Conservation (phyloP, 2,888 invertebrate species). For the Stenotaenia linearis region DNA sequence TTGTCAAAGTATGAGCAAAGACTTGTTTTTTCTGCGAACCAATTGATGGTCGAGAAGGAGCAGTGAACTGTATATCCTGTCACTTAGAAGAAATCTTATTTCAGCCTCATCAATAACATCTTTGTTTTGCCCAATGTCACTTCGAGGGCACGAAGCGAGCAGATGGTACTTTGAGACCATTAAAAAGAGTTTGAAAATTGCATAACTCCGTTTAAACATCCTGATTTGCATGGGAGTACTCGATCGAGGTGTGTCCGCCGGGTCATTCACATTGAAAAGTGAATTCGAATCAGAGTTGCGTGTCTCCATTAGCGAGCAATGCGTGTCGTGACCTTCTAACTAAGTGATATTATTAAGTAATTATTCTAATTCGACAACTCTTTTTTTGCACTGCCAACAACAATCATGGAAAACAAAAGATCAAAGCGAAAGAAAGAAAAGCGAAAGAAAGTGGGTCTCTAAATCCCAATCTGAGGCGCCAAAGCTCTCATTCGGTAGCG, state of each 20-base stretch:
- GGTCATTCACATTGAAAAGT: background rate
- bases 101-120: constrained; percentile 19
- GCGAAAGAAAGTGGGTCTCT: too few species aligned
- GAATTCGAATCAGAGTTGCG: constrained; percentile 2
- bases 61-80: constrained; percentile 19
- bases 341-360: background rate
- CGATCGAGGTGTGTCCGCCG: background rate
- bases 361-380: background rate
- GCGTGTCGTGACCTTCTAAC: constrained; percentile 1
- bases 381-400: background rate
- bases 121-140: background rate
- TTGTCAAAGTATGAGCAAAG: background rate
- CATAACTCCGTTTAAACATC: background rate
- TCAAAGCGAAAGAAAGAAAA: too few species aligned
- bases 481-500: too few species aligned
- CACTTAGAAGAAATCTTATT: constrained; percentile 15
- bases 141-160: background rate
- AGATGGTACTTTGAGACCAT: background rate
- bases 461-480: too few species aligned
- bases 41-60: background rate
- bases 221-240: background rate
- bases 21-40: background rate
- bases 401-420: too few species aligned
- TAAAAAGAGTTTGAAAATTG: background rate
- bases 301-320: constrained; percentile 3